Conservation (phyloP, 1,140 invertebrate genomes). For the Wiebesia pumilae region DNA sequence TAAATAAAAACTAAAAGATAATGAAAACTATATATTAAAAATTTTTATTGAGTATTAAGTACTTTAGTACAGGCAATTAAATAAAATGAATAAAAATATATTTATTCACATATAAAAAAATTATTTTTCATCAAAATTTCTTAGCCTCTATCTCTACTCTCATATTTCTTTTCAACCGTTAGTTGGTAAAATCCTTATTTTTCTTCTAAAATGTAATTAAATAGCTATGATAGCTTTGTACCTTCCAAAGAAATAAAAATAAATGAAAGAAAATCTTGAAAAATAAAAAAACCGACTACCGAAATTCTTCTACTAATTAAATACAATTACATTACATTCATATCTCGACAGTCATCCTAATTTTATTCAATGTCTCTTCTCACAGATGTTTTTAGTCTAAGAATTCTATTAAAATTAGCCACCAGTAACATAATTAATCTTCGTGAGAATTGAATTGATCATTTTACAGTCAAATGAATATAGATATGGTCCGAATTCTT, state of each 20-base stretch:
- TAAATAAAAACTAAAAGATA: too few species aligned
- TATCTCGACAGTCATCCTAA: conserved; percentile 7
- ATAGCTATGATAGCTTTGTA: conserved; percentile 30
- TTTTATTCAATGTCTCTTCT: conserved; percentile 24
- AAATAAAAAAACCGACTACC: conserved; percentile 29
- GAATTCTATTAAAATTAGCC: conserved; percentile 31
- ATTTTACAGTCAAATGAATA: conserved; percentile 13
- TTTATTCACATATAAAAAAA: too few species aligned
- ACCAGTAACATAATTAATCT: not conserved
- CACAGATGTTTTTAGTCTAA: not conserved
- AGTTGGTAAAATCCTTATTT: conserved; percentile 1
- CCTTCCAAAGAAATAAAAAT: conserved; percentile 17
- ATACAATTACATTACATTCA: conserved; percentile 51
- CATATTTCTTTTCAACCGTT: not conserved
- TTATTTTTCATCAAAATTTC: conserved; percentile 18
- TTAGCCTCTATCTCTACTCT: not conserved
- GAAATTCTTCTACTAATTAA: too few species aligned
- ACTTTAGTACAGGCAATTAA: too few species aligned
- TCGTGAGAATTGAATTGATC: conserved; percentile 4
- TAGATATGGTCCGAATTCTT: conserved; percentile 14
- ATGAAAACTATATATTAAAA: too few species aligned
- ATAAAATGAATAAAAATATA: too few species aligned
- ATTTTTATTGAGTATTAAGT: too few species aligned
- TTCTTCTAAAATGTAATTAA: conserved; percentile 42
- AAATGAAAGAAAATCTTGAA: not conserved